Evolutionary conservation across 2,797 vertebrate genomes (phyloP), one percentile per base, ranked within the genome.

Genomic region (Melanotaenia boesemani): DNA sequence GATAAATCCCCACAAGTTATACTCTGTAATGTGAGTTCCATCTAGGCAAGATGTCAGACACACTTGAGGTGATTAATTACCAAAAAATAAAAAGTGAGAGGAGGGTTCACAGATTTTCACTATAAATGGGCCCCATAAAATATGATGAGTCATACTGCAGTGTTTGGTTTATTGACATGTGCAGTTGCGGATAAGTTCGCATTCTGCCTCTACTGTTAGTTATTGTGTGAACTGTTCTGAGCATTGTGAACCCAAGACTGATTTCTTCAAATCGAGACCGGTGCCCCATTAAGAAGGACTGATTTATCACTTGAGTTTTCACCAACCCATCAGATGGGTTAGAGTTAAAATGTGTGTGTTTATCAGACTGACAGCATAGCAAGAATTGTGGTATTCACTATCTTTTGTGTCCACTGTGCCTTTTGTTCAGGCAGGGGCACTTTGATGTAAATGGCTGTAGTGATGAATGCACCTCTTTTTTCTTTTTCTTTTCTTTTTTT

Each of bases 401-500:
- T 87, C 65, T 82, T 89, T 89, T 91, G 88, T 90, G 74, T 44
- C 46, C 62, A 10, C 66, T 61, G 66, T 67, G 78, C 50, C 87
- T 88, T 91, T 93, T 92, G 89, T 94, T 76, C 76, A 15, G 68
- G 26, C 46, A 28, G 1, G 79, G 73, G 13, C 63, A 75, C 87
- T 91, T 89, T 92, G 83, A 91, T 89, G 84, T 87, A 81, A 92
- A 89, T 81, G 74, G 89, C 79, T 72, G 12, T 26, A 18, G 86
- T 86, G 86, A 92, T 89, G 86, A 93, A 93, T 92, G 90, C 68
- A 36, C 71, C 73, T 83, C 84, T 86, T 91, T 26, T 54, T 54
- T 24, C 26, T n/a, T 48, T n/a, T 18, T 18, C 30, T 30, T 56
- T 92, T 91, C 88, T 22, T 52, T n/a, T 18, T 18, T 56, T 24